Conservation (phyloP, 2,797 vertebrate genomes). For the Columba guinea region DNA sequence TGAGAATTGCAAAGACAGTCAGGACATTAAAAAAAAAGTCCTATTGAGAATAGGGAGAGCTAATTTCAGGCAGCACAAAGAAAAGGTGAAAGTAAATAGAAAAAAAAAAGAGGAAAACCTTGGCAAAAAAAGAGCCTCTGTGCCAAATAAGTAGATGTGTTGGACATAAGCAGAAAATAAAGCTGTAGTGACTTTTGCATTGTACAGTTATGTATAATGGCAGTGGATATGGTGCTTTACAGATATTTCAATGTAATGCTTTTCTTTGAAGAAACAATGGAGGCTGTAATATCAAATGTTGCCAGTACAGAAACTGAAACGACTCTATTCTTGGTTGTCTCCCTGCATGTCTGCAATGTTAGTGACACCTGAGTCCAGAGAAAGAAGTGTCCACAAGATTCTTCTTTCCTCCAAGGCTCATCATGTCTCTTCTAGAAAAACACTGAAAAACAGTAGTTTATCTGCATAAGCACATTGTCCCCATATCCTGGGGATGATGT, state of each 20-base stretch:
- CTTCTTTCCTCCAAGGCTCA: background rate
- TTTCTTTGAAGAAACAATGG: background rate
- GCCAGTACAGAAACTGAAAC: background rate
- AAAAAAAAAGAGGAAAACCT: background rate
- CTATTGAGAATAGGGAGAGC: background rate
- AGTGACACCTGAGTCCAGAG: background rate
- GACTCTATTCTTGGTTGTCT: background rate
- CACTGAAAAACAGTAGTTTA: background rate
- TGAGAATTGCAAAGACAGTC: background rate
- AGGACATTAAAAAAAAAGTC: background rate
- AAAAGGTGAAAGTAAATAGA: slow-evolving; percentile 12
- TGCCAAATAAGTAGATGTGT: background rate
- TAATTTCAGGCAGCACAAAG: slow-evolving; percentile 14
- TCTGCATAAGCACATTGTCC: background rate
- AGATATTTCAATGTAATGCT: background rate
- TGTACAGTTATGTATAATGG: background rate
- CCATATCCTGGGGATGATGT: background rate
- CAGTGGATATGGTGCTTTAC: background rate
- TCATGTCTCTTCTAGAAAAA: background rate
- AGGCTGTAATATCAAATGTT: background rate
- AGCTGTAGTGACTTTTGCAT: background rate
- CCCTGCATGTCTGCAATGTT: background rate
- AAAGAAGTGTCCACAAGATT: background rate
- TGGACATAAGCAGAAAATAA: slow-evolving; percentile 13
- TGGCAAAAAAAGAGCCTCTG: background rate